Evolutionary conservation across 2,797 vertebrate species (phyloP).

Genomic region (Liasis olivaceus): DNA sequence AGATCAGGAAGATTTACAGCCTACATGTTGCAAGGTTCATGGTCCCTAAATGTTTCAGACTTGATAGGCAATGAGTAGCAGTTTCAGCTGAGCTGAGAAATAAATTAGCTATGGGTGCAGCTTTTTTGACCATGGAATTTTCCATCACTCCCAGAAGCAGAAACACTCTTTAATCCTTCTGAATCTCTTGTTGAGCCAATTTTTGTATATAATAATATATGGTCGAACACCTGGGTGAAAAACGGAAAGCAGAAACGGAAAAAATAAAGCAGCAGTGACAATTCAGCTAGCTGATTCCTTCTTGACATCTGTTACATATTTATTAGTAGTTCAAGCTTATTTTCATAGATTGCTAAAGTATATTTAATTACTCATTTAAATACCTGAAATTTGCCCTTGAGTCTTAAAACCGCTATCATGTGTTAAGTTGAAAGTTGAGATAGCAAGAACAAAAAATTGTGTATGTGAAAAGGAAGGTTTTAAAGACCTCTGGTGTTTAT

Average conservation of each 20-base stretch:
- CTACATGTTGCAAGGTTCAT: neutral
- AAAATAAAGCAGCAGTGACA: neutral
- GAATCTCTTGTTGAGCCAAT: neutral
- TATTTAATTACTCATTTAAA: neutral
- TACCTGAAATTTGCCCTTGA: neutral
- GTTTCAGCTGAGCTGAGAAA: neutral
- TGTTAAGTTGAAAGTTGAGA: neutral
- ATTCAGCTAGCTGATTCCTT: neutral
- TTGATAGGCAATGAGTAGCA: neutral
- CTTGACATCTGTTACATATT: slow-evolving; percentile 7
- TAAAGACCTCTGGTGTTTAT: neutral
- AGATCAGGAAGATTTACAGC: neutral
- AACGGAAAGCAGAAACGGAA: neutral
- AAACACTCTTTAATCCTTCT: no score
- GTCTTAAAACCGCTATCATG: neutral
- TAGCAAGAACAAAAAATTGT: neutral
- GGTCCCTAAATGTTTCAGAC: neutral
- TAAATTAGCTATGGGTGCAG: neutral
- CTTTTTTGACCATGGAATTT: neutral
- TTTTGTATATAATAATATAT: neutral
- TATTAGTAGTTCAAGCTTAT: neutral
- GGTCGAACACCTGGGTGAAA: neutral
- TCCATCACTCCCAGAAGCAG: neutral
- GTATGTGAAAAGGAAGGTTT: neutral
- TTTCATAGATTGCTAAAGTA: neutral